phyloP scores from a whole-genome alignment of 2,113 vertebrate species.

The Ascaphus truei region DNA sequence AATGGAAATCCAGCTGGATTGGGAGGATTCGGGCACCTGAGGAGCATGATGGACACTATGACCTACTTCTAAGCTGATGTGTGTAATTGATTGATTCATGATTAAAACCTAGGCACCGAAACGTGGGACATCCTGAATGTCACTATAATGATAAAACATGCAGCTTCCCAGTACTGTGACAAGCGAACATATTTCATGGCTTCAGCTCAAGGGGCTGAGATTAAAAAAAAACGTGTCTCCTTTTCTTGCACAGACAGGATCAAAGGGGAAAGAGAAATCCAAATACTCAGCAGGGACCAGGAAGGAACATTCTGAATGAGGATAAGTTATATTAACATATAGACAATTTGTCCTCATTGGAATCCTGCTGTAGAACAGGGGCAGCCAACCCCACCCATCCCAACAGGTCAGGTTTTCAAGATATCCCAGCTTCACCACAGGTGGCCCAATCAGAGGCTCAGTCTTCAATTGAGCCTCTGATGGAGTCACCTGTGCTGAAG shows the following conservation, averaged over 20 bases:
- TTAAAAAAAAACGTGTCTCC: neutral
- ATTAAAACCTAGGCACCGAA: slow-evolving; percentile 9
- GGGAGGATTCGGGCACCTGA: neutral
- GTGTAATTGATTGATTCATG: slow-evolving; percentile 33
- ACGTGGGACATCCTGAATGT: slow-evolving; percentile 22
- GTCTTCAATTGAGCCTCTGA: too few relatives aligned
- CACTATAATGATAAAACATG: slow-evolving; percentile 32
- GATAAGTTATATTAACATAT: neutral
- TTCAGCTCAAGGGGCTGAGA: slow-evolving; percentile 1
- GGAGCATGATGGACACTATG: slow-evolving; percentile 25
- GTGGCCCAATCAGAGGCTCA: too few relatives aligned
- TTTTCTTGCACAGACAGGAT: slow-evolving; percentile 10
- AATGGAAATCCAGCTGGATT: neutral
- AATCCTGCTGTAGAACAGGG: neutral
- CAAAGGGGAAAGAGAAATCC: neutral
- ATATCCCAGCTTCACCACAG: too few relatives aligned
- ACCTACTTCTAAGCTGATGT: slow-evolving; percentile 8
- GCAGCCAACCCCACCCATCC: too few relatives aligned
- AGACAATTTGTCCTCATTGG: neutral
- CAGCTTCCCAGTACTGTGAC: neutral
- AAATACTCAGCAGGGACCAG: neutral
- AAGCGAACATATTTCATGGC: slow-evolving; percentile 12
- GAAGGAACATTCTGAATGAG: neutral
- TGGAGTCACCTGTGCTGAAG: too few relatives aligned
- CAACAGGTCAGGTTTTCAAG: too few relatives aligned